A percentile compares a stretch with the other conserved stretches of the same genome.
Evolutionary conservation across 2,113 vertebrate genomes (phyloP).

Genomic region (Columbina picui): DNA sequence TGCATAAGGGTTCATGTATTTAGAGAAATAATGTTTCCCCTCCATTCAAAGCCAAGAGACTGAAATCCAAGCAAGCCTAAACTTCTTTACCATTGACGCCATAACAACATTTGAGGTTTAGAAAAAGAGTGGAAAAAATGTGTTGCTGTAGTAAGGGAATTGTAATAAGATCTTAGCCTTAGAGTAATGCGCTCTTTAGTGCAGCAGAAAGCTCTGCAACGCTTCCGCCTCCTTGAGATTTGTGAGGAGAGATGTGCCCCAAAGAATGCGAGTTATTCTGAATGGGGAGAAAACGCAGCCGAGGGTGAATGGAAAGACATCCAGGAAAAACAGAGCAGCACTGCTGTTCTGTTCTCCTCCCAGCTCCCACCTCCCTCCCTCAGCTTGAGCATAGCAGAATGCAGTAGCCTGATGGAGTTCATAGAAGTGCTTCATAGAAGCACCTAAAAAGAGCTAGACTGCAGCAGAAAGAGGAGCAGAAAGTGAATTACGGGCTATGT

Average conservation of each 20-base stretch:
- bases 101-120: slow-evolving; percentile 67
- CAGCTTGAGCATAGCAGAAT: background rate
- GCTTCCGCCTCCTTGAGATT: slow-evolving; percentile 33
- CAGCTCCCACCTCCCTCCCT: background rate
- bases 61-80: slow-evolving; percentile 59
- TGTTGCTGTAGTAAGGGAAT: slow-evolving; percentile 56
- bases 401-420: background rate
- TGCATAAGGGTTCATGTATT: background rate
- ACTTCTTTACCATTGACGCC: slow-evolving; percentile 62
- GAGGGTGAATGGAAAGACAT: slow-evolving; percentile 24
- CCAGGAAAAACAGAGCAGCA: slow-evolving; percentile 44
- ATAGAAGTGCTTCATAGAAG: background rate
- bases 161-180: slow-evolving; percentile 60
- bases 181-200: background rate
- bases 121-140: slow-evolving; percentile 49
- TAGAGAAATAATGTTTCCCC: slow-evolving; percentile 54
- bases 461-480: background rate
- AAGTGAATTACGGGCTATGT: background rate
- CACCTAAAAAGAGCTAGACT: background rate
- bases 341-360: background rate
- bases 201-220: background rate
- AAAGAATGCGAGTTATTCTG: slow-evolving; percentile 27
- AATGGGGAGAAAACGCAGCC: background rate
- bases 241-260: slow-evolving; percentile 55
- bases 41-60: slow-evolving; percentile 32